A percentile compares a stretch with the other conserved stretches of the same genome.
phyloP scores from a whole-genome alignment of 2,797 vertebrate genomes.

The Paedocypris micromegethes region DNA sequence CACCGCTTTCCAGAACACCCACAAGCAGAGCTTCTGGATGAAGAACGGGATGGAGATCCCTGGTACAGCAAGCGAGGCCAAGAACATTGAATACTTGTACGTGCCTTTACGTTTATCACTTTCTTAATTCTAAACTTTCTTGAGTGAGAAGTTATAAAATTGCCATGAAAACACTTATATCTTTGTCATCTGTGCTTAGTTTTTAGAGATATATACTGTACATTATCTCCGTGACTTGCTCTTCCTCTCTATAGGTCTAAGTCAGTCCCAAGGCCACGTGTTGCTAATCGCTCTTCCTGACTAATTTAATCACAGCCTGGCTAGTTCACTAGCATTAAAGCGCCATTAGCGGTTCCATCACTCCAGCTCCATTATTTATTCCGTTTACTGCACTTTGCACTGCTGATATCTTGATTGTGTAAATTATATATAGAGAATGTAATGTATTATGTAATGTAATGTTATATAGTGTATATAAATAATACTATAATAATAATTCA shows the following conservation, averaged over 20 bases:
- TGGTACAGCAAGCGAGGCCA: constrained; percentile 62
- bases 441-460: no score
- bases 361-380: background rate
- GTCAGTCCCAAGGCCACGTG: constrained; percentile 11
- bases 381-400: background rate
- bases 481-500: no score
- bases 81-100: constrained; percentile 79
- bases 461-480: no score
- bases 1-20: constrained; percentile 64
- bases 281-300: constrained; percentile 24
- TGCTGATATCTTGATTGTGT: no score
- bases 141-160: background rate
- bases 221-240: constrained; percentile 1
- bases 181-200: no score
- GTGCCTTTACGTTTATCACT: constrained; percentile 28
- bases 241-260: constrained; percentile 12
- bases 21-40: constrained; percentile 82
- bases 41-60: constrained; percentile 86
- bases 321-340: constrained; percentile 17
- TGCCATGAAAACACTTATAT: background rate
- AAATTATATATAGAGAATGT: no score
- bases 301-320: constrained; percentile 20
- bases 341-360: constrained; percentile 10
- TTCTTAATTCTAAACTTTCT: background rate
- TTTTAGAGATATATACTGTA: no score